These are phyloP conservation scores for Nebria brevicollis DNA, from an alignment of 2,888 invertebrate genomes.

Conservation along the genomic window DNA sequence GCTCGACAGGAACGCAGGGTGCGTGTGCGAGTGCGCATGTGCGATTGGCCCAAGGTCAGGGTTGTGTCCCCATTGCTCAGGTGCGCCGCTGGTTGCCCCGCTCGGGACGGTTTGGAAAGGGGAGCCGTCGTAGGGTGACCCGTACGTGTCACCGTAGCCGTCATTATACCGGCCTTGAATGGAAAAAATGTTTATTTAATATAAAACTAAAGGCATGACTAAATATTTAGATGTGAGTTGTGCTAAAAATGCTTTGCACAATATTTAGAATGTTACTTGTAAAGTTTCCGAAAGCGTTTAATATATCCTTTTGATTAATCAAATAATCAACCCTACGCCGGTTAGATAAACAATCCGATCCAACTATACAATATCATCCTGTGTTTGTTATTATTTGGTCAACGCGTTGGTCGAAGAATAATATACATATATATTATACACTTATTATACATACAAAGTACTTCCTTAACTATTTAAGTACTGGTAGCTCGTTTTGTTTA, in stretches of 20 bases:
- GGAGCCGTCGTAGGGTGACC: constrained; percentile 71
- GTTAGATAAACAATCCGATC: neutral
- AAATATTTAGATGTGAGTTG: too few relatives aligned
- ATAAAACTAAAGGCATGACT: neutral
- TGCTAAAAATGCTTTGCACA: too few relatives aligned
- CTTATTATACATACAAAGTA: neutral
- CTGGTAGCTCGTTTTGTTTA: neutral
- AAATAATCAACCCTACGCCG: neutral
- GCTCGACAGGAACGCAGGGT: constrained; percentile 66
- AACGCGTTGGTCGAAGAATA: neutral
- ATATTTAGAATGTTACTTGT: too few relatives aligned
- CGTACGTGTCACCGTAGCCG: constrained; percentile 66
- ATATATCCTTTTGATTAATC: neutral
- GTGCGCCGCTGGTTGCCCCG: constrained; percentile 59
- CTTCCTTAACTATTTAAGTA: neutral
- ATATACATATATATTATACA: neutral
- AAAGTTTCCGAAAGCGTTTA: too few relatives aligned
- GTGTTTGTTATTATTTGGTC: neutral
- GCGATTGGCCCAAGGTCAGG: constrained; percentile 53
- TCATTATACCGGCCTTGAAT: constrained; percentile 65
- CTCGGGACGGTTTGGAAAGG: constrained; percentile 81
- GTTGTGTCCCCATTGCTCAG: constrained; percentile 65
- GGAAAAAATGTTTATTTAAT: constrained; percentile 18
- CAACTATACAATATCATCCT: neutral
- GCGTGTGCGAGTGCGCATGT: constrained; percentile 65